Evolutionary conservation across 2,888 invertebrate species (phyloP), one percentile per base, ranked within the genome.

Genomic region (Adineta ricciae): DNA sequence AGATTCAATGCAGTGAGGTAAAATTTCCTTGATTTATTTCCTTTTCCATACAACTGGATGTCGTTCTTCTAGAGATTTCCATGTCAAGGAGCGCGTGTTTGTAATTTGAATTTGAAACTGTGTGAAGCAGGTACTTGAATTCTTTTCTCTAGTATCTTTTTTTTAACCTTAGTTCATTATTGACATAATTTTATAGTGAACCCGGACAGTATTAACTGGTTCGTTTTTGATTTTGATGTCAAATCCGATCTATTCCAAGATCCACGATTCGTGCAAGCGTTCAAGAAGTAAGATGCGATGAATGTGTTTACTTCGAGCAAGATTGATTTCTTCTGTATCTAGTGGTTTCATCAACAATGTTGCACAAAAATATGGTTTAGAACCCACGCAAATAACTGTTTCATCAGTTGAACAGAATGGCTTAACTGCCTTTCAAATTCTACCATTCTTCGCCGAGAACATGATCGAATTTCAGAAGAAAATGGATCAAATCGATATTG

Each of bases 401-500:
- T 41, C 78, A 41, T 78, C 38, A 14, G 41, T 78, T 78, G n/a
- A 78, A 41, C 24, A 1, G 14, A n/a, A 78, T 41, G 78, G 78
- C n/a, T 24, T 41, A 41, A 78, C 78, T 19, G 7, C 38, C 38
- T 78, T 78, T 78, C 78, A 78, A 19, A n/a, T 78, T 7, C 38
- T 78, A 41, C 78, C 78, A 38, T 78, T 41, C n/a, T 78, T n/a
- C 41, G 9, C 38, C 11, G 78, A 78, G 41, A 41, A 78, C 14
- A 41, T 41, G n/a, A 41, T 24, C 9, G 41, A 41, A 14, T 78
- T 78, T 41, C 19, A 78, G n/a, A 78, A 7, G 8, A 78, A 78
- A 78, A 78, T 78, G 78, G 78, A 78, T 78, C 41, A 41, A 78
- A 78, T 78, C 5, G 78, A 78, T 78, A 14, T 14, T 2, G 78